Conservation (phyloP, 2,888 invertebrate genomes). For the Chymomyza caudatula region DNA sequence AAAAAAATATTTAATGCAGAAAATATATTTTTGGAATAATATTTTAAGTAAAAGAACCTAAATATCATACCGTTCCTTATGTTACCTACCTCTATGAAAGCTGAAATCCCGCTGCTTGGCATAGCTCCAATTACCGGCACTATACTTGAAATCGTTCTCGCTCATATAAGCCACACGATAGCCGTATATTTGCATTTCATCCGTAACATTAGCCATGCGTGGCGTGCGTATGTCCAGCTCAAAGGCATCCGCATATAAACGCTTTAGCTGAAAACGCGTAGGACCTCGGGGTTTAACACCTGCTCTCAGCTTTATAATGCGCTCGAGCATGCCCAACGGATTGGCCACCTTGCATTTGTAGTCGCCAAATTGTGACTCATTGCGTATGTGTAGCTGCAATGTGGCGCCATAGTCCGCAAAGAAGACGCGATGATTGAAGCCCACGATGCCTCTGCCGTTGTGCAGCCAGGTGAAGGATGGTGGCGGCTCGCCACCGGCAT, state of each 20-base stretch:
- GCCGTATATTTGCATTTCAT: conserved; percentile 76
- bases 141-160: conserved; percentile 72
- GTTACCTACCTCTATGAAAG: conserved; percentile 74
- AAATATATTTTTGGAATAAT: no score
- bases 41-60: no score
- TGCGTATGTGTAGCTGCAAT: conserved; percentile 73
- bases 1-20: no score
- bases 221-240: conserved; percentile 77
- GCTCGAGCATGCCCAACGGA: conserved; percentile 79
- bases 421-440: conserved; percentile 74
- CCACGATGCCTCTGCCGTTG: conserved; percentile 72
- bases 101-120: conserved; percentile 75
- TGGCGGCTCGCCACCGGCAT: conserved; percentile 80
- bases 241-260: conserved; percentile 75
- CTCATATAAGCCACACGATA: conserved; percentile 77
- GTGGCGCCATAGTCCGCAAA: conserved; percentile 75
- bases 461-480: conserved; percentile 80
- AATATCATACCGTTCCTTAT: no score
- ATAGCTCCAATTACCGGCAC: conserved; percentile 77
- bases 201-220: conserved; percentile 65
- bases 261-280: conserved; percentile 72
- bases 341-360: conserved; percentile 81
- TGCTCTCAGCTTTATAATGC: conserved; percentile 79
- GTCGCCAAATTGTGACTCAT: conserved; percentile 78
- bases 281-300: conserved; percentile 80